Base-by-base conservation (phyloP, 1,140 invertebrate species). In the Proales similis region DNA sequence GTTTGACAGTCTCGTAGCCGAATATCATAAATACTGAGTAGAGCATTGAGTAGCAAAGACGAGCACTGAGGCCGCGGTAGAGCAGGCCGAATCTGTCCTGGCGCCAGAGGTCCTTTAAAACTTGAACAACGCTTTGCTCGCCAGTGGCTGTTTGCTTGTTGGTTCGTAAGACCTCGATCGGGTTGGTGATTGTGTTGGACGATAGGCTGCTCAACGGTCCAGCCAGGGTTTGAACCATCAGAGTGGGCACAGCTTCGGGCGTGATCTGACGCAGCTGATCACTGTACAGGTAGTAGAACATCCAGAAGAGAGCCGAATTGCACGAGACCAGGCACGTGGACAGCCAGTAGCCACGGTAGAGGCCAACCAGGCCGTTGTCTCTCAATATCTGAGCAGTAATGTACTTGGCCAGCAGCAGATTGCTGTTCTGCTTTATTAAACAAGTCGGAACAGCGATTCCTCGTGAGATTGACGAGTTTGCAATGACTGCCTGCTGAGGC, bases 261-360 rank as follows among this genome's bases (percentile, higher is more conserved):
- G 86, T 76, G 49, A 86, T 73, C 63, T 75, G 78, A 64, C 83
- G 17, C 7, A 43, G 70, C 67, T 74, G 78, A 92, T 89, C 88
- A 83, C 91, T 88, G 77, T 93, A 95, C 45, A 86, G 80, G 63
- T 90, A 88, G 78, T 95, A 96, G 67, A 94, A 86, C 29, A 84
- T 84, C 91, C 91, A 96, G 90, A 90, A 96, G 19, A 94, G 79
- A 9, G 90, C 91, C 63, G 88, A 91, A 73, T 90, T 94, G 6
- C 91, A 90, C 63, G 93, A 89, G 77, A 92, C 95, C 3, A 88
- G 86, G 65, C 85, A 84, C 1, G 95, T 76, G 17, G 90, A 94
- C 24, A 90, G 88, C 24, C 85, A 79, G 73, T 95, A 95, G 0
- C 92, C 92, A 9, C 64, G 27, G 72, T 95, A 96, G 77, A 92